Percentiles rank a stretch among this genome's conserved stretches.
Conservation (phyloP, 2,888 invertebrate species). For the Linhomoeus sp. region DNA sequence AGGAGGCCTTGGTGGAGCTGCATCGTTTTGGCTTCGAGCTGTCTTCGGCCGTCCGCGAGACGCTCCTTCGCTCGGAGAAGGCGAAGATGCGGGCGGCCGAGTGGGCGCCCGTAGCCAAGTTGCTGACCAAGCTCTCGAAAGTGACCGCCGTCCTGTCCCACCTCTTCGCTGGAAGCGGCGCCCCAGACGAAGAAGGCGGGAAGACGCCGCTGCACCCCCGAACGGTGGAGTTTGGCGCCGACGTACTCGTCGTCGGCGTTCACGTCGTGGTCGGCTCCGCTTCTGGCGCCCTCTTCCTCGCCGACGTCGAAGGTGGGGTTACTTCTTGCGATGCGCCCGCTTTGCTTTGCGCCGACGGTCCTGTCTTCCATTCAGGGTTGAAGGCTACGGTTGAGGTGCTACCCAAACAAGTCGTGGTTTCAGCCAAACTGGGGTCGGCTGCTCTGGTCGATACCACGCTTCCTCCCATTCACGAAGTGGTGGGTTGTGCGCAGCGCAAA, state of each 20-base stretch:
- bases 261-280: conserved; percentile 43
- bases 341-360: no score
- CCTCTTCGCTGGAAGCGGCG: no score
- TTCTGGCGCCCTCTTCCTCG: conserved; percentile 44
- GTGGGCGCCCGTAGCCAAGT: neutral
- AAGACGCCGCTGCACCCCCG: conserved; percentile 4
- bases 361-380: conserved; percentile 36
- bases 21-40: conserved; percentile 31
- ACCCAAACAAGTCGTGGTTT: conserved; percentile 53
- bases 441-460: conserved; percentile 56
- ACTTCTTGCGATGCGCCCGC: no score
- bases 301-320: conserved; percentile 40
- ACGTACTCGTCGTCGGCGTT: conserved; percentile 45
- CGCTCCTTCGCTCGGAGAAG: no score
- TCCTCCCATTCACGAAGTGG: conserved; percentile 52
- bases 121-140: neutral
- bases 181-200: no score
- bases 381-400: conserved; percentile 51
- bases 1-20: conserved; percentile 56
- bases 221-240: conserved; percentile 50
- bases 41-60: conserved; percentile 9
- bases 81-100: neutral
- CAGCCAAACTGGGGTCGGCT: conserved; percentile 50
- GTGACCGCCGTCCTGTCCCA: neutral
- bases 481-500: conserved; percentile 31